Evolutionary conservation across 2,797 vertebrate species (phyloP).

Genomic region (Parauchenoglanis ngamensis): DNA sequence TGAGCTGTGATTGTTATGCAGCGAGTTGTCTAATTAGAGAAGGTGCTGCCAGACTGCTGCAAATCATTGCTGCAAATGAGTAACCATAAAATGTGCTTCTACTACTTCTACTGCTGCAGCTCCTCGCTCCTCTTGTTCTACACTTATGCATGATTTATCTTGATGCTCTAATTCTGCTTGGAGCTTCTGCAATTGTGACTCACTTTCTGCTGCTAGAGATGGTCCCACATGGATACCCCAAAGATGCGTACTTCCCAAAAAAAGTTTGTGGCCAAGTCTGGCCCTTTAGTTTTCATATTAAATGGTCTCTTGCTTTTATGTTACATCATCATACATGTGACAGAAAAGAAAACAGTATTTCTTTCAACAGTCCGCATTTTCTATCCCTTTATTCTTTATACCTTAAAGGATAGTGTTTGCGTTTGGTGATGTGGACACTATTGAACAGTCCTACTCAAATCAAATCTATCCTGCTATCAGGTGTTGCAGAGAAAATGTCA

Average conservation of each 20-base stretch:
- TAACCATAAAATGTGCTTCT: neutral
- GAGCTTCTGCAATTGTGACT: neutral
- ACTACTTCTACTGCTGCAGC: neutral
- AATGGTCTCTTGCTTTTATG: constrained; percentile 7
- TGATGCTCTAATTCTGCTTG: neutral
- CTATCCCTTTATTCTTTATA: neutral
- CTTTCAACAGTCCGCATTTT: neutral
- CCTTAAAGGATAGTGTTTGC: no score
- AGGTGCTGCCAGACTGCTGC: neutral
- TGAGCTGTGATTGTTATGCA: neutral
- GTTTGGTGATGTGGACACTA: neutral
- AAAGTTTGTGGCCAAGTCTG: neutral
- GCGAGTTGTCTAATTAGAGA: neutral
- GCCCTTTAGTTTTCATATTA: neutral
- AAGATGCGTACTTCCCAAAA: neutral
- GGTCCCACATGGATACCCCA: neutral
- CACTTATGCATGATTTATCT: neutral
- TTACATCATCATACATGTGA: neutral
- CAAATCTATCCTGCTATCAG: neutral
- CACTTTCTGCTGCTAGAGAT: constrained; percentile 16
- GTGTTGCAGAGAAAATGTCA: neutral
- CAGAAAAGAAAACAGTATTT: neutral
- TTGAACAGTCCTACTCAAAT: neutral
- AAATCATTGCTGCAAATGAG: neutral
- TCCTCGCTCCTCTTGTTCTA: neutral